Conservation (phyloP, 2,113 vertebrate species). For the Lophius piscatorius region DNA sequence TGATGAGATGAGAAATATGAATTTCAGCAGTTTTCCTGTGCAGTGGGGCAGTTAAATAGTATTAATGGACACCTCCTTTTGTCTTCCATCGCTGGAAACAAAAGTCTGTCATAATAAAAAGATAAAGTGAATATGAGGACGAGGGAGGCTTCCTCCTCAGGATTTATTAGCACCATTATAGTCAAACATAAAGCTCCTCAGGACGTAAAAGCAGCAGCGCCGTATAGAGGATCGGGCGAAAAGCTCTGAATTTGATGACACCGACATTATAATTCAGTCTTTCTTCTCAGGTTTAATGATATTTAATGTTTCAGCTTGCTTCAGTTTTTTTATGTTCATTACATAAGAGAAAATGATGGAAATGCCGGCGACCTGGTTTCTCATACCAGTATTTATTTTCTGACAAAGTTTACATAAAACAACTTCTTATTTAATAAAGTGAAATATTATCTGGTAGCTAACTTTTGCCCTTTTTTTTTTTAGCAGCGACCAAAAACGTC, state of each 20-base stretch:
- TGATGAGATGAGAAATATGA: slow-evolving; percentile 40
- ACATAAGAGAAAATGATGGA: too few relatives aligned
- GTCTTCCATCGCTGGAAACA: slow-evolving; percentile 63
- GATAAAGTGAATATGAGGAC: slow-evolving; percentile 41
- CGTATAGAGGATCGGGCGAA: slow-evolving; percentile 23
- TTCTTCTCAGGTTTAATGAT: slow-evolving; percentile 9
- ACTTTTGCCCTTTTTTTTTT: too few relatives aligned
- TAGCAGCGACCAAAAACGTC: too few relatives aligned
- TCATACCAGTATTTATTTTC: too few relatives aligned
- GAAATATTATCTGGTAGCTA: too few relatives aligned
- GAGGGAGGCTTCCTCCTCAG: slow-evolving; percentile 41
- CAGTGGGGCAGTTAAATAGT: slow-evolving; percentile 49
- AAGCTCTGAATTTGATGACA: slow-evolving; percentile 18
- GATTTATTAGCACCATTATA: slow-evolving; percentile 67
- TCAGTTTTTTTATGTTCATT: slow-evolving; percentile 9
- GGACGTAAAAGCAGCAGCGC: slow-evolving; percentile 57
- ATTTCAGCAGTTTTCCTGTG: slow-evolving; percentile 32
- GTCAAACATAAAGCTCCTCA: slow-evolving; percentile 64
- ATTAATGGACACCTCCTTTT: slow-evolving; percentile 63
- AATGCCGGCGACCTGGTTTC: too few relatives aligned
- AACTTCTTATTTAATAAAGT: too few relatives aligned
- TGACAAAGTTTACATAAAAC: too few relatives aligned
- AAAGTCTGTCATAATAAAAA: slow-evolving; percentile 48
- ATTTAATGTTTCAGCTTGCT: slow-evolving; percentile 19
- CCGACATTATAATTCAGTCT: slow-evolving; percentile 16